These are phyloP conservation scores for Atherinomorus stipes DNA, from an alignment of 2,113 vertebrate genomes.

Conservation along the genomic window DNA sequence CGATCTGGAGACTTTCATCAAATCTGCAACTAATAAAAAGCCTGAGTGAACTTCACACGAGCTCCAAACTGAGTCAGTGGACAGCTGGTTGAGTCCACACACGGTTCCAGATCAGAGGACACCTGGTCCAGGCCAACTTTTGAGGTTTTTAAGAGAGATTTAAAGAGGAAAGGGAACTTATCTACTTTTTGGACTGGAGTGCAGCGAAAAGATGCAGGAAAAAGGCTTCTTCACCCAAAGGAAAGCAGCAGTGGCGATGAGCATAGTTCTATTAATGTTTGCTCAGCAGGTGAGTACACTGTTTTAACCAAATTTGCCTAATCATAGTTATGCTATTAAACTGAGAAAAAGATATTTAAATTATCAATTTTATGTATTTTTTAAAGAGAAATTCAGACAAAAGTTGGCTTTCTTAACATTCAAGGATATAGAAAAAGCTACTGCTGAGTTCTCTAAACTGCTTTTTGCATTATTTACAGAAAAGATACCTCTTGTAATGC, in stretches of 20 bases:
- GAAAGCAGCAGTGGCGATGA: slow-evolving; percentile 18
- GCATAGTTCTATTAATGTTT: slow-evolving; percentile 48
- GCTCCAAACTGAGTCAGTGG: background rate
- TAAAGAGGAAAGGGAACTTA: background rate
- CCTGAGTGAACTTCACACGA: background rate
- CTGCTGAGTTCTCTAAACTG: background rate
- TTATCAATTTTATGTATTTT: background rate
- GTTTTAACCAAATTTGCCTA: no score
- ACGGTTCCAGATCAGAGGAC: background rate
- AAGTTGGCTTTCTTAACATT: background rate
- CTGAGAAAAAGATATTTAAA: background rate
- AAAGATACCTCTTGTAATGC: no score
- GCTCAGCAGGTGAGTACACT: slow-evolving; percentile 64
- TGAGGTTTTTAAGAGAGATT: background rate
- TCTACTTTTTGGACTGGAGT: background rate
- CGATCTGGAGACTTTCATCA: slow-evolving; percentile 12
- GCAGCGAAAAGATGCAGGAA: slow-evolving; percentile 53
- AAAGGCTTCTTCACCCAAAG: slow-evolving; percentile 22
- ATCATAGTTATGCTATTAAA: no score
- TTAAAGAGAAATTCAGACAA: background rate
- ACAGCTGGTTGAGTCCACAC: background rate
- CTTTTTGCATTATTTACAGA: no score
- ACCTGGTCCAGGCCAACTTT: background rate
- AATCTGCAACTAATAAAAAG: background rate
- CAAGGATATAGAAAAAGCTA: background rate